Conservation (phyloP, 2,797 vertebrate genomes). For the Hippopotamyrus pictus region DNA sequence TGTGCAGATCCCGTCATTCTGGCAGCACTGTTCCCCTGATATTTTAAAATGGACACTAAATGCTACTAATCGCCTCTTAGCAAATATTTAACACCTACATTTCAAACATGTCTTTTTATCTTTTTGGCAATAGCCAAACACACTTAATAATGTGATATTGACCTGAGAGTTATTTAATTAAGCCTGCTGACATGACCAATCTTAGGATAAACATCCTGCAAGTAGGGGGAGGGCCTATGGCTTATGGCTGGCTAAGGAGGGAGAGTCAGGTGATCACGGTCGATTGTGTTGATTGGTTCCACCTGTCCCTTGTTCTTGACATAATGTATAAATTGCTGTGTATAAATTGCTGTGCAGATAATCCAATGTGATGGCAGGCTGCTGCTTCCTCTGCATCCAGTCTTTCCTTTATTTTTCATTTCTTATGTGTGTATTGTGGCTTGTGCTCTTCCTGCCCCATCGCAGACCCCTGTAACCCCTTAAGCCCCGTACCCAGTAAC, state of each 20-base stretch:
- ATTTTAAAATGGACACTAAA: neutral
- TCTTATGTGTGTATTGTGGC: neutral
- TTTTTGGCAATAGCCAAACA: neutral
- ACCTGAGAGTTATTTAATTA: neutral
- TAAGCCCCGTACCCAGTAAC: neutral
- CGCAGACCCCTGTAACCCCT: neutral
- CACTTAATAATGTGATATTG: neutral
- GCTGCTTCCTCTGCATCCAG: neutral
- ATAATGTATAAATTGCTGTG: neutral
- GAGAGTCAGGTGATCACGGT: neutral
- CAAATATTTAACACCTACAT: neutral
- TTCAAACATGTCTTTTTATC: neutral
- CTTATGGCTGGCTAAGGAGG: neutral
- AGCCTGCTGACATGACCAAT: neutral
- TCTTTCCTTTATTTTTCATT: neutral
- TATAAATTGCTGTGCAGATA: neutral
- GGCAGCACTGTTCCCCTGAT: neutral
- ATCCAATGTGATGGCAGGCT: neutral
- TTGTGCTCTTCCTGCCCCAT: neutral
- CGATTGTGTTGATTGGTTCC: neutral
- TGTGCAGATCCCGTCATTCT: neutral
- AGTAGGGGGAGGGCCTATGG: neutral
- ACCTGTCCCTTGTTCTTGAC: neutral
- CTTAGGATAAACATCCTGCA: neutral
- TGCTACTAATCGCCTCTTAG: neutral